Evolutionary conservation across 2,113 vertebrate genomes (phyloP), one percentile per base, ranked within the genome.

Genomic region (Melospiza georgiana): DNA sequence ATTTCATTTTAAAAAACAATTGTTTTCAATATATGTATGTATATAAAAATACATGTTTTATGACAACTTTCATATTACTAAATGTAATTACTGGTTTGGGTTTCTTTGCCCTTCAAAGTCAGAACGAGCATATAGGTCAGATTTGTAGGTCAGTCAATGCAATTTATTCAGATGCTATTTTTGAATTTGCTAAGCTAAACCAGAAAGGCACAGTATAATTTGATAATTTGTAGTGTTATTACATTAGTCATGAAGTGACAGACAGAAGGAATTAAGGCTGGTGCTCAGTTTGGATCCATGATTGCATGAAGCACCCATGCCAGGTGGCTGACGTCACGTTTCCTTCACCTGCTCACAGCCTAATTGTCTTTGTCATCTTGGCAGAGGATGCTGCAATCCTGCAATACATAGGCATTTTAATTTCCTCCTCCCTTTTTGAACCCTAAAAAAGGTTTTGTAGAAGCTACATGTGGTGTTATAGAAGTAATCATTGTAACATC

Each of bases 101-200:
- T 2, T 2, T 46, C 58, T 62, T 68, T 77, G 3, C 31, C 52
- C 54, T 79, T 95, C 49, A 37, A 84, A 75, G 54, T 87, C 46
- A 39, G 81, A 95, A 54, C 43, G 90, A 62, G 59, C 41, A 48
- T 80, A 12, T 73, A 83, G 72, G 84, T 89, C 93, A 90, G 54
- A 68, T 90, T 91, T 90, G 58, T 95, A 83, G 79, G 88, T 80
- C 55, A 88, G 55, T 80, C 75, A 49, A 30, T 94, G 55, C 46
- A 86, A 31, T 90, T 85, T 90, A 69, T 80, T 84, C 59, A 57
- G 57, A 57, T 71, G 63, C 68, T 93, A 27, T 69, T 91, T 95
- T 58, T 76, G 28, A 73, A 68, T 79, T 63, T 94, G 52, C 67
- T 65, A 46, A 68, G 78, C 66, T 93, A 73, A 57, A 88, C 1